Percentiles rank a stretch among this genome's conserved stretches.
phyloP scores from a whole-genome alignment of 2,888 invertebrate genomes.

The Operophtera brumata region DNA sequence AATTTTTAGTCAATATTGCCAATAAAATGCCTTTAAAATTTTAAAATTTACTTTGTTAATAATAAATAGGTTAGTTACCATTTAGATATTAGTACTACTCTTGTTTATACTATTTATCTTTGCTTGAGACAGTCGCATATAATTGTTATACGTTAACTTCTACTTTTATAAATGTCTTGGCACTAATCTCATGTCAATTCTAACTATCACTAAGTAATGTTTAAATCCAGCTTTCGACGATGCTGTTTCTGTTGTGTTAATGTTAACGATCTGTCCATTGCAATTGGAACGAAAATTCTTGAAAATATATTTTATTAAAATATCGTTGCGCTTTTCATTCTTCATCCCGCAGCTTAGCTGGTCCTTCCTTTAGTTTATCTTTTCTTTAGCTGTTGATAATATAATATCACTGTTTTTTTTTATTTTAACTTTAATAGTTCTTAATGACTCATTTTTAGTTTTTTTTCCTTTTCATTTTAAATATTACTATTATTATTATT shows the following conservation, averaged over 20 bases:
- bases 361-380: slow-evolving; percentile 42
- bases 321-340: slow-evolving; percentile 75
- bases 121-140: slow-evolving; percentile 55
- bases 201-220: slow-evolving; percentile 45
- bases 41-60: slow-evolving; percentile 43
- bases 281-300: slow-evolving; percentile 67
- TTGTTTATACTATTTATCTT: slow-evolving; percentile 27
- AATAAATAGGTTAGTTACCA: slow-evolving; percentile 18
- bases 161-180: slow-evolving; percentile 38
- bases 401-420: slow-evolving; percentile 18
- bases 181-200: slow-evolving; percentile 62
- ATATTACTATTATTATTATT: not conserved
- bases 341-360: slow-evolving; percentile 63
- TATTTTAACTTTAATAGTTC: not conserved
- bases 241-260: slow-evolving; percentile 57
- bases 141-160: slow-evolving; percentile 39
- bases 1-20: slow-evolving; percentile 48
- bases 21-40: slow-evolving; percentile 65
- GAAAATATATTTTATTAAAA: slow-evolving; percentile 76
- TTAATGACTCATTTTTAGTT: not conserved
- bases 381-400: slow-evolving; percentile 14
- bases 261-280: slow-evolving; percentile 73
- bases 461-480: not conserved
- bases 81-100: slow-evolving; percentile 18
- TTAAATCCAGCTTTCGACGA: slow-evolving; percentile 70